These are phyloP conservation scores for Cybosia mesomella DNA, from an alignment of 2,888 invertebrate species.

Conservation along the genomic window DNA sequence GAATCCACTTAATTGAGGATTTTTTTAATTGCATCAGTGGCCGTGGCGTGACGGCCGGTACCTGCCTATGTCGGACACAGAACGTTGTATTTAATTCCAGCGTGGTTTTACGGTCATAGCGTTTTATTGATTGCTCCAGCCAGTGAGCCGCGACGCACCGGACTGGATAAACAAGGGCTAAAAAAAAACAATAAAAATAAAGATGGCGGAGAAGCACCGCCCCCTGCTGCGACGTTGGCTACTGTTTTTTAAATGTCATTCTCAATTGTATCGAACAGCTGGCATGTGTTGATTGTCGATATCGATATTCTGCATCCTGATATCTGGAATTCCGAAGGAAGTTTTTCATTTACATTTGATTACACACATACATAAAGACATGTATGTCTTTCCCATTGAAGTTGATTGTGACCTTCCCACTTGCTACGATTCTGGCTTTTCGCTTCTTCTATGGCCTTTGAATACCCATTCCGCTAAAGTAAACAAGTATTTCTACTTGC, in stretches of 20 bases:
- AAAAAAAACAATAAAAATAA: slow-evolving; percentile 80
- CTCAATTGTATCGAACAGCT: slow-evolving; percentile 60
- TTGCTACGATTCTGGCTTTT: too few species aligned
- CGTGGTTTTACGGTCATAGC: slow-evolving; percentile 78
- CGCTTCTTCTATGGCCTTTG: too few species aligned
- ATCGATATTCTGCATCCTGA: slow-evolving; percentile 32
- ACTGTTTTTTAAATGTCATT: slow-evolving; percentile 84
- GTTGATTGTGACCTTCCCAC: too few species aligned
- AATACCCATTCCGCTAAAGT: too few species aligned
- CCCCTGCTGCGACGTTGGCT: slow-evolving; percentile 79
- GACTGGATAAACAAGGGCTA: slow-evolving; percentile 84
- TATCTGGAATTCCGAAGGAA: neutral
- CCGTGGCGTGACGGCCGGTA: slow-evolving; percentile 60
- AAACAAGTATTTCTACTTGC: neutral
- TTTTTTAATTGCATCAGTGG: slow-evolving; percentile 68
- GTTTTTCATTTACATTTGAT: neutral
- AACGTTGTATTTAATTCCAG: slow-evolving; percentile 77
- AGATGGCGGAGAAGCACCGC: slow-evolving; percentile 81
- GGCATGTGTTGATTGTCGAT: slow-evolving; percentile 44
- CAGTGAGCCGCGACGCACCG: slow-evolving; percentile 79
- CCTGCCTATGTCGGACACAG: slow-evolving; percentile 57
- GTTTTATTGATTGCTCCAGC: slow-evolving; percentile 83
- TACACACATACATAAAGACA: too few species aligned
- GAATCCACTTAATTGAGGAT: slow-evolving; percentile 44
- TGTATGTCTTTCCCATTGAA: too few species aligned